Evolutionary conservation across 2,888 invertebrate genomes (phyloP), one percentile per base, ranked within the genome.

Genomic region (Dugesia japonica): DNA sequence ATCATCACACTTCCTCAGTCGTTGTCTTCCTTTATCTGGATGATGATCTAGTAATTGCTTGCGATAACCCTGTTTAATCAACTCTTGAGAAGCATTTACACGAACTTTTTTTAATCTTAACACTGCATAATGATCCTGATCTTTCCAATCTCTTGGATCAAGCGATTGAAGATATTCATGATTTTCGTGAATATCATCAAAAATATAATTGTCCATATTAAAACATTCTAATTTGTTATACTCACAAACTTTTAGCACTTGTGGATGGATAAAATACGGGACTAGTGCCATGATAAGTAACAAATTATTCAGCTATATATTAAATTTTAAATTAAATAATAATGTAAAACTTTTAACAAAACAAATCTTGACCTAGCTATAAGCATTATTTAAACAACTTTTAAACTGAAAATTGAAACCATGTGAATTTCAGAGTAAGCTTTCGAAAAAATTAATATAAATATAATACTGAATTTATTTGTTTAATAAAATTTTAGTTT

Each of bases 41-140:
- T 99, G 98, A 84, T 99, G 97, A 81, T 89, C 90, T 75, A 98
- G 86, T 73, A 94, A 92, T 86, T 91, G 91, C 82, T 89, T 89
- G 79, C 89, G 87, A 81, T 89, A 97, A 27, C 94, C 93, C 82
- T 90, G 89, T 84, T 93, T 92, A 79, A 98, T 92, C 81, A 94
- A 91, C 78, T 93, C 92, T 80, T 93, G 92, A 0, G 91, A 89
- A 0, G 97, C 94, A 84, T 89, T 89, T 84, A 89, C 89, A 78
- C 98, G 88, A 74, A 90, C 85, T 79, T 89, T 89, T 81, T 89
- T 89, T 81, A 99, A 88, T 74, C 98, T 97, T 78, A 98, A 86
- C 20, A 99, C 94, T 42, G 90, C 90, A 85, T 97, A 97, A 85
- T 97, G 97, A 85, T 97, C 97, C 86, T 97, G 95, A 81, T 91